A percentile compares a stretch with the other conserved stretches of the same genome.
Conservation (phyloP, 2,888 invertebrate species). For the Trichacis sp. region DNA sequence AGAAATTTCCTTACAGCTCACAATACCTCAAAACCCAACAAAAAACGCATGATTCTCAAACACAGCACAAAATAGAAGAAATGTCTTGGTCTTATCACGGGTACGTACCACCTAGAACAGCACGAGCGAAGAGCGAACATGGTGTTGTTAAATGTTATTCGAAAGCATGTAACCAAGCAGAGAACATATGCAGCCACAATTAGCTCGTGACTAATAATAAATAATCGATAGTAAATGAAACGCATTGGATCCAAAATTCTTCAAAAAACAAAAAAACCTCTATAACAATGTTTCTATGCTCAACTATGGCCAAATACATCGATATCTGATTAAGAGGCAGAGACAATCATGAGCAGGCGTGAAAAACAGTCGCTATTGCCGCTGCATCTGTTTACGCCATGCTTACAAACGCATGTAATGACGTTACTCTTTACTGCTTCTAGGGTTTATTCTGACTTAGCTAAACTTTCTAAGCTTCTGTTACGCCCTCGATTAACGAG, state of each 20-base stretch:
- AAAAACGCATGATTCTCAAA: not conserved
- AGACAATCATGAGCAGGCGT: conserved; percentile 1
- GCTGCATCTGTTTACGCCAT: conserved; percentile 12
- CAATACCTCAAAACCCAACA: not conserved
- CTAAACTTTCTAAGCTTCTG: conserved; percentile 4
- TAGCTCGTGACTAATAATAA: conserved; percentile 57
- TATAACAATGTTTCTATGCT: not conserved
- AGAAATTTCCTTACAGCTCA: too few species aligned
- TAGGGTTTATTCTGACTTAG: not conserved
- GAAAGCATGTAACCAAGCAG: conserved; percentile 65
- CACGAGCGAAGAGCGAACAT: conserved; percentile 61
- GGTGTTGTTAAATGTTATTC: conserved; percentile 62
- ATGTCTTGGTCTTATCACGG: conserved; percentile 46
- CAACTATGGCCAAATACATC: conserved; percentile 1
- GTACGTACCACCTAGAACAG: conserved; percentile 63
- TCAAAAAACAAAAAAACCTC: not conserved
- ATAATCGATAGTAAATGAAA: conserved; percentile 42
- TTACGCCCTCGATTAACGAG: too few species aligned
- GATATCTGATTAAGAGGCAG: conserved; percentile 6
- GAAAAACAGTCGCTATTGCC: not conserved
- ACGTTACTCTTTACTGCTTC: conserved; percentile 3
- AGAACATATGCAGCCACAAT: conserved; percentile 63
- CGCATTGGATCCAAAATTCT: conserved; percentile 3
- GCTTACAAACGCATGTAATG: conserved; percentile 11
- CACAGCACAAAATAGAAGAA: not conserved